A percentile compares a stretch with the other conserved stretches of the same genome.
phyloP scores from a whole-genome alignment of 1,140 invertebrate species.

The Ceratina australensis region DNA sequence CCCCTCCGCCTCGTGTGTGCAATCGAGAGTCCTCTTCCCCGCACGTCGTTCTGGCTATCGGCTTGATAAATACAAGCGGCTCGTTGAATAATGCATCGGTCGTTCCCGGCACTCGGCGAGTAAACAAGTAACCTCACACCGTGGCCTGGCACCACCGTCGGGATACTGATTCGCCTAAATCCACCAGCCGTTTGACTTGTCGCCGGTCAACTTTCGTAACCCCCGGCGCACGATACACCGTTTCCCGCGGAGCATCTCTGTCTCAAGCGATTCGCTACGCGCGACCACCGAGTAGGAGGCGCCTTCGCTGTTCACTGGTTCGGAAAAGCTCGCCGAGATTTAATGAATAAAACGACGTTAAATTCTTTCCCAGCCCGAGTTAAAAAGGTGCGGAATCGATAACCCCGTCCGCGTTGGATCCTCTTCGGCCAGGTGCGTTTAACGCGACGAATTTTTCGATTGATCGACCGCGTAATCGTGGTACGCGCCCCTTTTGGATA shows the following conservation, averaged over 20 bases:
- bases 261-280: not conserved
- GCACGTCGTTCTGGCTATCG: slow-evolving; percentile 64
- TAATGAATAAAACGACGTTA: slow-evolving; percentile 18
- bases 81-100: slow-evolving; percentile 74
- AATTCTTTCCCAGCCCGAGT: slow-evolving; percentile 1
- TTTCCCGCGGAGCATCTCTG: not conserved
- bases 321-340: not conserved
- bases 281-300: no score
- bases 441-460: slow-evolving; percentile 12
- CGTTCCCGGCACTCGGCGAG: slow-evolving; percentile 55
- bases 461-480: slow-evolving; percentile 18
- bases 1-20: slow-evolving; percentile 43
- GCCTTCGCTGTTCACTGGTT: not conserved
- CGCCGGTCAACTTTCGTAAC: slow-evolving; percentile 1
- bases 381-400: slow-evolving; percentile 5
- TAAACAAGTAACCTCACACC: slow-evolving; percentile 71
- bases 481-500: not conserved
- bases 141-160: slow-evolving; percentile 22
- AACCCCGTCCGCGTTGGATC: not conserved
- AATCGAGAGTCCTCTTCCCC: slow-evolving; percentile 6
- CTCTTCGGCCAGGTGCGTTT: slow-evolving; percentile 9
- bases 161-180: slow-evolving; percentile 69
- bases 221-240: not conserved
- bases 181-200: slow-evolving; percentile 33
- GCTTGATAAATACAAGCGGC: slow-evolving; percentile 75